Percentiles rank a stretch among this genome's conserved stretches.
Conservation (phyloP, 2,797 vertebrate genomes). For the Poeciliopsis gracilis region DNA sequence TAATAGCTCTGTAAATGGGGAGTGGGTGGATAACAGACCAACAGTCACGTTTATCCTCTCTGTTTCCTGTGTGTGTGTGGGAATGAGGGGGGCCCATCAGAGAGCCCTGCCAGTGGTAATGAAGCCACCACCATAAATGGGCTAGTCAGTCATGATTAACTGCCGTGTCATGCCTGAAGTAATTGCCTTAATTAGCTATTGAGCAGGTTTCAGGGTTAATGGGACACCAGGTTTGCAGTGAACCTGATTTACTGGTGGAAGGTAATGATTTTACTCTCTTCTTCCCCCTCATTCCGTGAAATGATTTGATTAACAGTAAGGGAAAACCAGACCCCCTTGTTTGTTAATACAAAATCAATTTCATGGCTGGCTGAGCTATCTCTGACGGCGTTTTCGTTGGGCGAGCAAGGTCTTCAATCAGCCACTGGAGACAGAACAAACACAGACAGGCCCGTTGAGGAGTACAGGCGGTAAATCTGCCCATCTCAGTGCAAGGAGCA, state of each 20-base stretch:
- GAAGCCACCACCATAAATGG: conserved; percentile 82
- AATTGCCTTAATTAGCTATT: conserved; percentile 97
- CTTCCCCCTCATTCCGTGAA: conserved; percentile 89
- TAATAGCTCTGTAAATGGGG: conserved; percentile 45
- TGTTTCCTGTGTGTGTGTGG: conserved; percentile 25
- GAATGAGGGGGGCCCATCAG: conserved; percentile 35
- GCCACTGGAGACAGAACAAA: conserved; percentile 67
- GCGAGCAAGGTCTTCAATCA: conserved; percentile 72
- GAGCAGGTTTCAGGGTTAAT: conserved; percentile 93
- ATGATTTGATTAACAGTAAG: conserved; percentile 95
- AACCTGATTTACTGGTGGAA: conserved; percentile 91
- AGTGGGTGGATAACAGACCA: conserved; percentile 37
- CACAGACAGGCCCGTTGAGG: conserved; percentile 49
- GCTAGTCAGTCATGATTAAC: conserved; percentile 86
- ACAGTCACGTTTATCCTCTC: conserved; percentile 37
- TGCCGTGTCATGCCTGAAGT: conserved; percentile 84
- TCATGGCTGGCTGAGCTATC: conserved; percentile 93
- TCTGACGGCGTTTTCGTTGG: conserved; percentile 80
- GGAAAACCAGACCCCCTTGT: conserved; percentile 90
- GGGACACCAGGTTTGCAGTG: conserved; percentile 88
- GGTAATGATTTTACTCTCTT: conserved; percentile 96
- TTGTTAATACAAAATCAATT: conserved; percentile 99
- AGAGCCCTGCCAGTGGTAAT: conserved; percentile 76
- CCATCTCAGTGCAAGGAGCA: conserved; percentile 45
- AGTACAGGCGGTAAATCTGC: conserved; percentile 63